Conservation (phyloP, 2,113 vertebrate genomes). For the Pterocles gutturalis region DNA sequence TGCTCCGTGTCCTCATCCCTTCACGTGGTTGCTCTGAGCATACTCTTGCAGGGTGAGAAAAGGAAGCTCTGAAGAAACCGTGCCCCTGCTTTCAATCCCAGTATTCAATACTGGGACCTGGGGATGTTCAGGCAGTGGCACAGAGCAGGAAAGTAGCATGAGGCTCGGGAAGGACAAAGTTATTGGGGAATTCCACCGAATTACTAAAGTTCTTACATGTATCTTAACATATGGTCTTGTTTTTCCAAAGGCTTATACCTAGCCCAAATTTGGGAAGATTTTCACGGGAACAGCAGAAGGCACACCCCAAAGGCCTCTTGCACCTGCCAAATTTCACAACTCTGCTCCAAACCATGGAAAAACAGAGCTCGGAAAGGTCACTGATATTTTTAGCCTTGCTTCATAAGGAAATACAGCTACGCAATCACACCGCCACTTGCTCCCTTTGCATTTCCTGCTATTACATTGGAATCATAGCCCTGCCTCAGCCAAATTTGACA, state of each 20-base stretch:
- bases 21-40: rapidly evolving
- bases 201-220: background rate
- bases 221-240: constrained; percentile 42
- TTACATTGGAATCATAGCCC: background rate
- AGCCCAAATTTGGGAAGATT: constrained; percentile 57
- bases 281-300: constrained; percentile 69
- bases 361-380: constrained; percentile 59
- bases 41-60: background rate
- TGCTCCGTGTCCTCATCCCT: background rate
- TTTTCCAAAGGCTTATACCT: constrained; percentile 52
- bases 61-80: background rate
- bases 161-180: background rate
- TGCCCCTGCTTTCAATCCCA: background rate
- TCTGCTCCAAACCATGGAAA: constrained; percentile 58
- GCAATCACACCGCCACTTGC: background rate
- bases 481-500: background rate
- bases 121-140: background rate
- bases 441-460: background rate
- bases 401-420: constrained; percentile 21
- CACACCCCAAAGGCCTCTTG: constrained; percentile 51
- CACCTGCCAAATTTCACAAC: constrained; percentile 65
- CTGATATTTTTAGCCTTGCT: constrained; percentile 54
- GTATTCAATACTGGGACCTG: background rate
- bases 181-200: background rate
- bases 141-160: background rate